A percentile compares a stretch with the other conserved stretches of the same genome.
These are phyloP conservation scores for Heliconius aoede DNA, from an alignment of 2,888 invertebrate species.

Conservation along the genomic window DNA sequence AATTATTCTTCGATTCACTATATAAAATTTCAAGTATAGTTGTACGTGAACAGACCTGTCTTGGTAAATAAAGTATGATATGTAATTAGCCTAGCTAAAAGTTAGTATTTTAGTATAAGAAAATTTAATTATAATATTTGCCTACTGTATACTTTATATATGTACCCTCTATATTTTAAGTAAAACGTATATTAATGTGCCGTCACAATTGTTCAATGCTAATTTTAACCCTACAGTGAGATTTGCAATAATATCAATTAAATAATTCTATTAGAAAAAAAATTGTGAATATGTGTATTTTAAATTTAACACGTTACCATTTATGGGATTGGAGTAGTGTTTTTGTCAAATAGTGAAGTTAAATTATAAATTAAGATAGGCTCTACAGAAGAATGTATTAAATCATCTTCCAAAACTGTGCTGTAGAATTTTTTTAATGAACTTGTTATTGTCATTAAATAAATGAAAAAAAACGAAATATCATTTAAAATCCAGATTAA, in stretches of 20 bases:
- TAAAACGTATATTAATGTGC: conserved; percentile 17
- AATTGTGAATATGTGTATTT: conserved; percentile 32
- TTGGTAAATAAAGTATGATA: not conserved
- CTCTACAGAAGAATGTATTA: too few species aligned
- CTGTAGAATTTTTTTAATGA: not conserved
- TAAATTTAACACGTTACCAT: conserved; percentile 25
- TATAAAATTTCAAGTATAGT: too few species aligned
- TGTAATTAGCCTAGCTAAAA: conserved; percentile 23
- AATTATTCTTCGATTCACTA: not conserved
- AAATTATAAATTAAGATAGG: not conserved
- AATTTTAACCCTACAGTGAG: conserved; percentile 62
- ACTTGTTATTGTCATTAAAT: not conserved
- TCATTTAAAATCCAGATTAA: not conserved
- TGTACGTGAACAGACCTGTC: conserved; percentile 27
- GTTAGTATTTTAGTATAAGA: conserved; percentile 30
- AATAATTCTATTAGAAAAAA: conserved; percentile 49
- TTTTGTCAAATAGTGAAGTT: conserved; percentile 15
- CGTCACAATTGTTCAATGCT: conserved; percentile 30
- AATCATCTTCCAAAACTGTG: conserved; percentile 7
- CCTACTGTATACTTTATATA: conserved; percentile 23
- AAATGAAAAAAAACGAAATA: too few species aligned
- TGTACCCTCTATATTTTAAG: conserved; percentile 5
- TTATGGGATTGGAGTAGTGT: conserved; percentile 10
- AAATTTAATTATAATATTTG: conserved; percentile 20
- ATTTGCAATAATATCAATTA: conserved; percentile 75